Conservation (phyloP, 2,113 vertebrate species). For the Lagopus leucura region DNA sequence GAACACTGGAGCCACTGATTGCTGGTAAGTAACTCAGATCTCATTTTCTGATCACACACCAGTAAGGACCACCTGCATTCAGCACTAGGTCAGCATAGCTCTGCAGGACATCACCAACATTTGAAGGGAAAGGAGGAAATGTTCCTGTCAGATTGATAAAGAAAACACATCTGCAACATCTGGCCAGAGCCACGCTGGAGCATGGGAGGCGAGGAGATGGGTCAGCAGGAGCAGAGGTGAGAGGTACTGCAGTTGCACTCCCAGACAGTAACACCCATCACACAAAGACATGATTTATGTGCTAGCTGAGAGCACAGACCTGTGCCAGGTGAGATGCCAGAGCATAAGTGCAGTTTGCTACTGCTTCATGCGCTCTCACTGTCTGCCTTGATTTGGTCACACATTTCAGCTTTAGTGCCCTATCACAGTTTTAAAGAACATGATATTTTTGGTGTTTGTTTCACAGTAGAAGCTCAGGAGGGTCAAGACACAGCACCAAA, state of each 20-base stretch:
- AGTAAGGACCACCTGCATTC: accelerated
- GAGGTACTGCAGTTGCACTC: not conserved
- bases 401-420: not conserved
- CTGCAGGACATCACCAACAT: not conserved
- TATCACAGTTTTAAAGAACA: not conserved
- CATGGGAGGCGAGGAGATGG: not conserved
- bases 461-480: not conserved
- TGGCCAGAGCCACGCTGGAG: not conserved
- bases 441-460: not conserved
- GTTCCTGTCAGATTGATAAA: not conserved
- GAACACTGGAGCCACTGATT: not conserved
- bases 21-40: not conserved
- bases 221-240: not conserved
- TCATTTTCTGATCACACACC: not conserved
- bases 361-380: accelerated
- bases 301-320: not conserved
- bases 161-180: not conserved
- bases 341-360: not conserved
- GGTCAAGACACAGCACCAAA: not conserved
- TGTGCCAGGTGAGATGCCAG: accelerated
- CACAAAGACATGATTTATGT: not conserved
- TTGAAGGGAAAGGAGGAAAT: not conserved
- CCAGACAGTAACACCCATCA: not conserved
- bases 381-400: not conserved
- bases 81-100: accelerated